Base-by-base conservation (phyloP, 35 echinoderm and acorn worm genomes). In the Apostichopus californicus region DNA sequence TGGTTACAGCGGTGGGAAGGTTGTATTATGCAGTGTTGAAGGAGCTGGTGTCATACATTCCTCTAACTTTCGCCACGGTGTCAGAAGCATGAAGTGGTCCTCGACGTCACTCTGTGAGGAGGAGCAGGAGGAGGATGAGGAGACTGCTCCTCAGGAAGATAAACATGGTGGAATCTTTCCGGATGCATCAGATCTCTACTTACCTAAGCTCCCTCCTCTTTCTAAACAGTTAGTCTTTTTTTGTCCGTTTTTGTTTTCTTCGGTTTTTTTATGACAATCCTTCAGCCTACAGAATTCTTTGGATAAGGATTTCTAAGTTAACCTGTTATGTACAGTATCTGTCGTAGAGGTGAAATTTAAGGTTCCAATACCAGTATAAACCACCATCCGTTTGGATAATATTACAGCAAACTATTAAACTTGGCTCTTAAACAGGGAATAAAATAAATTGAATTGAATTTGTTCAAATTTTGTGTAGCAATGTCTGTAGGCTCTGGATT, bases 21-120 rank as follows among this genome's bases (percentile, higher is more conserved):
- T 99, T 7, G n/a, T 99, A 5, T 77, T 99, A 10, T 96, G 95
- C 80, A 94, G 93, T 92, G 97, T 99, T 8, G 95, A 99, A 68
- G 95, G 95, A 55, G 97, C 97, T 15, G 93, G 93, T 54, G 82
- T 96, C 24, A 57, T 99, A 3, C 97, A 99, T 82, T 94, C 87
- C 4, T 82, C 86, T 0, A 56, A 81, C 7, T 59, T 96, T 25
- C 73, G 56, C 17, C 60, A 81, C 13, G n/a, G 93, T 17, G 94
- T 99, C 25, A 79, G 86, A 24, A 93, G 91, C 68, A 95, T 99
- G 93, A 88, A 96, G 64, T 99, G 97, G 97, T 82, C 56, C 17
- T 9, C 86, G 54, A 91, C 79, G 17, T 77, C 92, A 5, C 20
- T 61, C 12, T 83, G 89, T 56, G 58, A 78, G 5, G 78, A 17